phyloP scores from a whole-genome alignment of 2,888 invertebrate genomes.

The Isoperla grammatica region DNA sequence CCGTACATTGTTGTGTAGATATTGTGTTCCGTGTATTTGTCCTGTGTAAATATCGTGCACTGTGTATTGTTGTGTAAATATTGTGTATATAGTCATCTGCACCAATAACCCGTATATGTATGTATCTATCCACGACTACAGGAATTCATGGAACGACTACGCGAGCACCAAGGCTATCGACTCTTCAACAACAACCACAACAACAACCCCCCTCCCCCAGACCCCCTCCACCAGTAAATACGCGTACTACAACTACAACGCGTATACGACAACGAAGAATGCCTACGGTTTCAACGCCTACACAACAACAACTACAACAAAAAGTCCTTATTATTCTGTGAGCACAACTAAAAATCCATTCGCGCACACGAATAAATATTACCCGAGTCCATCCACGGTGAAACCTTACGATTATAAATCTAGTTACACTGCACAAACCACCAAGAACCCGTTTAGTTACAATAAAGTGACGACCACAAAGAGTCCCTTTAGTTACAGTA shows the following conservation, averaged over 20 bases:
- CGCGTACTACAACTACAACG: too few relatives aligned
- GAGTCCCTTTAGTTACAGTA: slow-evolving; percentile 37
- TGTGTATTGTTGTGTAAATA: neutral
- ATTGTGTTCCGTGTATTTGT: neutral
- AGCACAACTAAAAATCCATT: slow-evolving; percentile 24
- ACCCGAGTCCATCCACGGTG: slow-evolving; percentile 16
- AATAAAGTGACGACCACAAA: slow-evolving; percentile 31
- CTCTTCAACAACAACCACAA: slow-evolving; percentile 15
- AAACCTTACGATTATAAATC: slow-evolving; percentile 34
- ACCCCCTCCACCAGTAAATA: too few relatives aligned
- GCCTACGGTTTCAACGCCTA: neutral
- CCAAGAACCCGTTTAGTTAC: slow-evolving; percentile 33
- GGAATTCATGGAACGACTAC: neutral
- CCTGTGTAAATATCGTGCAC: neutral
- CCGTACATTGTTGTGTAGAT: too few relatives aligned
- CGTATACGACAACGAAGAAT: too few relatives aligned
- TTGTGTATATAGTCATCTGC: neutral
- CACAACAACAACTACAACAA: slow-evolving; percentile 32
- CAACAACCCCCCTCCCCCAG: too few relatives aligned
- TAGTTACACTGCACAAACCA: slow-evolving; percentile 45
- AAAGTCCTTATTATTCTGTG: slow-evolving; percentile 29
- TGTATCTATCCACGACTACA: neutral
- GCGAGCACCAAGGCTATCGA: too few relatives aligned
- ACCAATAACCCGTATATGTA: too few relatives aligned
- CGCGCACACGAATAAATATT: slow-evolving; percentile 22